These are phyloP conservation scores for Dromas ardeola DNA, from an alignment of 2,113 vertebrate species.

Conservation along the genomic window DNA sequence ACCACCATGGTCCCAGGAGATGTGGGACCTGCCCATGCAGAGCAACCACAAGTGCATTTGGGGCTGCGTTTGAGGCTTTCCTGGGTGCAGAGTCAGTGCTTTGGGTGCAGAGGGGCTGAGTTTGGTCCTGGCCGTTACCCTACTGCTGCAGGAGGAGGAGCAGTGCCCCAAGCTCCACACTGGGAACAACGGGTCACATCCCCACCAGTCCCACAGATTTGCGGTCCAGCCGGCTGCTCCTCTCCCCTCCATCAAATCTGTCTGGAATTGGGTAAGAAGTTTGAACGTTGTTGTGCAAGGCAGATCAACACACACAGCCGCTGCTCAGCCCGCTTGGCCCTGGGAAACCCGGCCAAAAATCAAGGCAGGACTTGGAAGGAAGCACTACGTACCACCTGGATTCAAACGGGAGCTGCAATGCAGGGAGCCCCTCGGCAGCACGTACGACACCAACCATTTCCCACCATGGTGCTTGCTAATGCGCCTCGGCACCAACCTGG, in stretches of 20 bases:
- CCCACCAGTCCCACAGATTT: neutral
- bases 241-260: neutral
- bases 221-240: accelerated
- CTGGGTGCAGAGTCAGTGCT: accelerated
- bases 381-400: accelerated
- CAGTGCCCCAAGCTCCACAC: neutral
- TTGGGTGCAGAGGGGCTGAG: neutral
- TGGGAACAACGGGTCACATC: neutral
- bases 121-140: neutral
- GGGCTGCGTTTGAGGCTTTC: neutral
- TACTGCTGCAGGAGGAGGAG: neutral
- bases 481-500: neutral
- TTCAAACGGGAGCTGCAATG: neutral
- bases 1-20: accelerated
- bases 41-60: neutral
- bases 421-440: neutral
- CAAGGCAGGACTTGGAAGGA: neutral
- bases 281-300: neutral
- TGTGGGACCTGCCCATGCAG: neutral
- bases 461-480: neutral
- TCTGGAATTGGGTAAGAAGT: neutral
- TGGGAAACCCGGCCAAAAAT: neutral
- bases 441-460: accelerated
- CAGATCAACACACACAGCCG: neutral
- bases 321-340: neutral